Evolutionary conservation across 1,140 invertebrate genomes (phyloP), one percentile per base, ranked within the genome.

Genomic region (Episyrphus balteatus): DNA sequence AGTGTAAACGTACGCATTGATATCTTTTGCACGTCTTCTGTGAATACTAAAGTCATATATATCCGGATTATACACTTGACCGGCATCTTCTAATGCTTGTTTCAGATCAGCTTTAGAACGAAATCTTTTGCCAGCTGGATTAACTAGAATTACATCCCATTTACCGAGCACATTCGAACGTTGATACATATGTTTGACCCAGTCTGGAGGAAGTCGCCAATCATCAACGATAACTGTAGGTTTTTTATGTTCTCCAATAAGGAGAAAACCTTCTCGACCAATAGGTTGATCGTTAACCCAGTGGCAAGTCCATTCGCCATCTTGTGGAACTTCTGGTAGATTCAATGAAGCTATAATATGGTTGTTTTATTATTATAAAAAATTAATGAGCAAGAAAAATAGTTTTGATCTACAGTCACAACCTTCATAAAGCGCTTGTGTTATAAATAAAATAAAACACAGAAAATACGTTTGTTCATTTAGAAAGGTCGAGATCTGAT

Each of bases 111-210:
- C 70, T 52, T 77, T 76, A 0, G 74, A 75, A 39, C 81, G 73
- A 52, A 82, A 80, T 21, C 75, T 69, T 31, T 74, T 71, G 31
- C 78, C 76, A 26, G 75, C 74, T 0, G 80, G 78, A 45, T 79
- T 82, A 48, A 86, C 69, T 50, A 88, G 74, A 48, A 86, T 77
- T 9, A 86, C 82, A 63, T 87, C 84, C 84, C 84, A 88, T 63
- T 87, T 87, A 7, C 83, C 83, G 12, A 81, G 79, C 5, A 81
- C 81, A 51, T 75, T 72, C 47, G 75, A 78, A 37, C 83, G 70
- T 55, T 81, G 78, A 2, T 81, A 79, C 59, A 86, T 79, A 59
- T 84, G 82, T 63, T 87, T 88, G 2, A 75, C 75, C 85, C 85
- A 88, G 5, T 81, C 81, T 3, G 71, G 57, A 2, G 84, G 84